A percentile compares a stretch with the other conserved stretches of the same genome.
Conservation (phyloP, 2,888 invertebrate genomes). For the Synergus umbraculus region DNA sequence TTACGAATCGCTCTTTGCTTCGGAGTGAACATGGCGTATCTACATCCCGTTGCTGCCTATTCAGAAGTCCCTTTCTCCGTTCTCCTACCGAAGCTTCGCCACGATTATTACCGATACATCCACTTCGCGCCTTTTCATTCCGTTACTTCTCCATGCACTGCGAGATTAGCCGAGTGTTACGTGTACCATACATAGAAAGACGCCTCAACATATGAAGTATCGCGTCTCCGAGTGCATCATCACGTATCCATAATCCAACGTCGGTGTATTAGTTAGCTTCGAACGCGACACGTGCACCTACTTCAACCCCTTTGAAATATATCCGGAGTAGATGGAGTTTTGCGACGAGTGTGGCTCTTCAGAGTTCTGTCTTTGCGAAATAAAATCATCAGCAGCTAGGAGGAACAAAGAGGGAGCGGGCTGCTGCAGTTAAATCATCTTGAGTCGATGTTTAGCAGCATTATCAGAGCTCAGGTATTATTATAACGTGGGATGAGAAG, state of each 20-base stretch:
- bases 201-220: slow-evolving; percentile 33
- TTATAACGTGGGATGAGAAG: slow-evolving; percentile 22
- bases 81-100: slow-evolving; percentile 54
- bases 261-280: slow-evolving; percentile 9
- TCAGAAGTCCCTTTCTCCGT: slow-evolving; percentile 59
- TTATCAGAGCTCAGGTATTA: not conserved
- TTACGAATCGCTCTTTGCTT: slow-evolving; percentile 71
- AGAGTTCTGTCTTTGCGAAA: slow-evolving; percentile 26
- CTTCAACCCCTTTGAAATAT: slow-evolving; percentile 26
- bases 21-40: slow-evolving; percentile 75
- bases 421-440: not conserved
- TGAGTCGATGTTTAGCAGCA: not conserved
- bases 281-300: slow-evolving; percentile 32
- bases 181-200: slow-evolving; percentile 21
- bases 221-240: slow-evolving; percentile 40
- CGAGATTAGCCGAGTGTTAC: slow-evolving; percentile 45
- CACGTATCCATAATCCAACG: slow-evolving; percentile 23
- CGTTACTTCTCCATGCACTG: slow-evolving; percentile 56
- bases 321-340: not conserved
- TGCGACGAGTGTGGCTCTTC: not conserved
- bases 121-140: slow-evolving; percentile 72
- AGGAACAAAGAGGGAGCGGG: not conserved
- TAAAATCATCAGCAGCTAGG: not conserved
- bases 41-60: slow-evolving; percentile 70
- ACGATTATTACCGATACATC: slow-evolving; percentile 75